phyloP scores from a whole-genome alignment of 1,140 invertebrate genomes.

The Pseudomyrmex concolor region DNA sequence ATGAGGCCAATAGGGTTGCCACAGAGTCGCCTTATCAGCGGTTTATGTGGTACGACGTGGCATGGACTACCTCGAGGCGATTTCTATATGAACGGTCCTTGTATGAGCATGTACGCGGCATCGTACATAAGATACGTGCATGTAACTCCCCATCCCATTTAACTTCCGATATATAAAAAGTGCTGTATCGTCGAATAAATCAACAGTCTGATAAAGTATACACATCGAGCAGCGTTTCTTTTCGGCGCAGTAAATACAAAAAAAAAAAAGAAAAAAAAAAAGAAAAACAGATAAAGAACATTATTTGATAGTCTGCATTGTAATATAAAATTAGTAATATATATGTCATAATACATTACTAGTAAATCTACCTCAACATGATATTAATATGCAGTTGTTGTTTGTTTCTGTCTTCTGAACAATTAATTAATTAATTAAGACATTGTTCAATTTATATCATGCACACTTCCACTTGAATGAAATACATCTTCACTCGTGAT shows the following conservation, averaged over 20 bases:
- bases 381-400: too few relatives aligned
- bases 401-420: too few relatives aligned
- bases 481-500: too few relatives aligned
- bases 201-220: conserved; percentile 31
- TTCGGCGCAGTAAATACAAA: background rate
- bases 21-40: conserved; percentile 71
- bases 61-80: conserved; percentile 60
- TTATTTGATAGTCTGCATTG: too few relatives aligned
- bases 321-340: too few relatives aligned
- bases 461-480: too few relatives aligned
- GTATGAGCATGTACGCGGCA: conserved; percentile 43
- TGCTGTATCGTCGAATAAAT: conserved; percentile 36
- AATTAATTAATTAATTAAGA: too few relatives aligned
- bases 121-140: conserved; percentile 18
- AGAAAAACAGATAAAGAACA: too few relatives aligned
- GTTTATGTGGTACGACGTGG: conserved; percentile 68
- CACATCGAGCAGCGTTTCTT: conserved; percentile 9
- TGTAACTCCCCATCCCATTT: conserved; percentile 29
- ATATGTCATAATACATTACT: too few relatives aligned
- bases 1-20: conserved; percentile 58
- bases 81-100: conserved; percentile 61
- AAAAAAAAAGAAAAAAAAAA: too few relatives aligned
- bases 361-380: too few relatives aligned
- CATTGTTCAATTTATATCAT: too few relatives aligned
- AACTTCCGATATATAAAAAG: conserved; percentile 36